A percentile compares a stretch with the other conserved stretches of the same genome.
These are phyloP conservation scores for Catocala sponsa DNA, from an alignment of 2,888 invertebrate genomes.

Conservation along the genomic window DNA sequence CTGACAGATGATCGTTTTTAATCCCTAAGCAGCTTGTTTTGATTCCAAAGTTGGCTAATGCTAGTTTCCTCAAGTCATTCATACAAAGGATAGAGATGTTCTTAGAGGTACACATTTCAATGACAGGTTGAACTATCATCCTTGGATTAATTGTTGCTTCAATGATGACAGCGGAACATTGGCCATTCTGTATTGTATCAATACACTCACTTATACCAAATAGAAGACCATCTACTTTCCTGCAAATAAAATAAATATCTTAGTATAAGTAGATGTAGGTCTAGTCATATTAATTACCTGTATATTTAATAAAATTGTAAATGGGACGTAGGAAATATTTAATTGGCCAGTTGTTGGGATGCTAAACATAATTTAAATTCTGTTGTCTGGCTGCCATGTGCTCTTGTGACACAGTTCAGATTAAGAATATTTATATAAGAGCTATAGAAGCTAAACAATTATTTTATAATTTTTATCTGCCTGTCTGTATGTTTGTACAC, in stretches of 20 bases:
- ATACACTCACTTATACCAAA: conserved; percentile 78
- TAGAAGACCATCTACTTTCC: conserved; percentile 72
- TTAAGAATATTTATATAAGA: too few relatives aligned
- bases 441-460: too few relatives aligned
- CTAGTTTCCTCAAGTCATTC: conserved; percentile 65
- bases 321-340: too few relatives aligned
- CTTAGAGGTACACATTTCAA: conserved; percentile 66
- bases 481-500: too few relatives aligned
- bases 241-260: conserved; percentile 54
- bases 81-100: conserved; percentile 75
- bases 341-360: too few relatives aligned
- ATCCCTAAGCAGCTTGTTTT: conserved; percentile 78
- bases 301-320: too few relatives aligned
- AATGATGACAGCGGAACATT: conserved; percentile 74
- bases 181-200: conserved; percentile 54
- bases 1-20: conserved; percentile 56
- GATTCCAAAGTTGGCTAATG: conserved; percentile 72
- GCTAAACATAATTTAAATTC: too few relatives aligned
- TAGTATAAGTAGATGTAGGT: background rate
- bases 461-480: too few relatives aligned
- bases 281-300: too few relatives aligned
- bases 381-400: too few relatives aligned
- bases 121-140: conserved; percentile 75
- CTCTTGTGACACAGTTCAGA: too few relatives aligned
- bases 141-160: conserved; percentile 77